Evolutionary conservation across 1,140 invertebrate species (phyloP).

Genomic region (Triops cancriformis): DNA sequence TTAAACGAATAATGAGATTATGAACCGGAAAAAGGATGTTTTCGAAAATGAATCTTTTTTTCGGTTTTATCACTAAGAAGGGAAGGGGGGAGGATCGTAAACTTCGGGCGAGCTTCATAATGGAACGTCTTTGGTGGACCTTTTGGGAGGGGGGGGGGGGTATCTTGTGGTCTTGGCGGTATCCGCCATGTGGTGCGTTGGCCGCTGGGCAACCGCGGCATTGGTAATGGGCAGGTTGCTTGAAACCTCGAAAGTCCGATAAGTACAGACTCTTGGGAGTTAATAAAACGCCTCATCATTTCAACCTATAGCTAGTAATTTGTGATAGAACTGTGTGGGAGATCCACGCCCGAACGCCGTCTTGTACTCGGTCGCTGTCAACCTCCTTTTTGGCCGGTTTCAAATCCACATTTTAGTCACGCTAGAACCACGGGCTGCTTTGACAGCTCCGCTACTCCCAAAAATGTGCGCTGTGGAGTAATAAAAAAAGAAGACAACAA

Average conservation of each 20-base stretch:
- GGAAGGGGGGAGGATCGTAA: background rate
- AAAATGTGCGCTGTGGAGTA: background rate
- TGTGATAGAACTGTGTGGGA: background rate
- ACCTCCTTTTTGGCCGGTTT: background rate
- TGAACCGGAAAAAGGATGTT: slow-evolving; percentile 9
- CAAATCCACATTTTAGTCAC: background rate
- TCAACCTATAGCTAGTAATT: background rate
- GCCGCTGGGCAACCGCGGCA: background rate
- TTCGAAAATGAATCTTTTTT: background rate
- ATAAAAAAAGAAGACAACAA: background rate
- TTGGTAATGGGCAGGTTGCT: slow-evolving; percentile 10
- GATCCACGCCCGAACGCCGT: background rate
- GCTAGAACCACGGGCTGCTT: background rate
- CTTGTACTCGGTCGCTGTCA: background rate
- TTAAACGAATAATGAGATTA: background rate
- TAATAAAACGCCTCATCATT: background rate
- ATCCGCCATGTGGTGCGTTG: slow-evolving; percentile 1
- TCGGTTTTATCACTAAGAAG: background rate
- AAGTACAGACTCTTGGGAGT: background rate
- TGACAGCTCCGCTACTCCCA: background rate
- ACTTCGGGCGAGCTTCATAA: background rate
- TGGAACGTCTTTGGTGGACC: background rate
- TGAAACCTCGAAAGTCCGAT: background rate
- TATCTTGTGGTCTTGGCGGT: background rate
- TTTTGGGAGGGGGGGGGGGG: background rate